A percentile compares a stretch with the other conserved stretches of the same genome.
phyloP scores from a whole-genome alignment of 2,113 vertebrate genomes.

The Passer montanus region DNA sequence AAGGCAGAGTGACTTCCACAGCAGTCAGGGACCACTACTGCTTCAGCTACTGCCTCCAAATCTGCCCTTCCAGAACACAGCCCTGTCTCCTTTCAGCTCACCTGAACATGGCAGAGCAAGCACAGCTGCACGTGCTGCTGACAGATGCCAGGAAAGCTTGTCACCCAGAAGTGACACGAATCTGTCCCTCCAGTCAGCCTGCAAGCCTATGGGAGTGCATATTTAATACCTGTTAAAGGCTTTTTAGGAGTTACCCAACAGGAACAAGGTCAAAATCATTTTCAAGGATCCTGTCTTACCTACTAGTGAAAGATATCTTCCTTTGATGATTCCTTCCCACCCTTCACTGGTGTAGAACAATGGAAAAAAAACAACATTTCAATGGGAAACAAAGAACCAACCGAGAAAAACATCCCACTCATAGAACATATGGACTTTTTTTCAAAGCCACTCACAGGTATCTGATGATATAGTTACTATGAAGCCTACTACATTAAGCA shows the following conservation, averaged over 20 bases:
- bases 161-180: background rate
- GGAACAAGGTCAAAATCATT: background rate
- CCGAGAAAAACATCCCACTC: background rate
- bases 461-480: background rate
- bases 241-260: background rate
- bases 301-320: background rate
- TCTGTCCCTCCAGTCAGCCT: background rate
- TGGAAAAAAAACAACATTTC: background rate
- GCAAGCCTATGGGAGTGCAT: background rate
- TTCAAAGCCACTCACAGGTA: background rate
- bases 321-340: background rate
- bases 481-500: conserved; percentile 3
- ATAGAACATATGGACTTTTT: background rate
- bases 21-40: background rate
- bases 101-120: background rate
- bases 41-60: background rate
- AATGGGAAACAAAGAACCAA: background rate
- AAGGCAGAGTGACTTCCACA: background rate
- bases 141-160: background rate
- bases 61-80: background rate
- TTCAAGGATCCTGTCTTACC: background rate
- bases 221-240: background rate
- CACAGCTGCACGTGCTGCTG: background rate
- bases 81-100: background rate
- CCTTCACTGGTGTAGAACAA: background rate